phyloP scores from a whole-genome alignment of 2,113 vertebrate genomes.

The Entomyzon cyanotis region DNA sequence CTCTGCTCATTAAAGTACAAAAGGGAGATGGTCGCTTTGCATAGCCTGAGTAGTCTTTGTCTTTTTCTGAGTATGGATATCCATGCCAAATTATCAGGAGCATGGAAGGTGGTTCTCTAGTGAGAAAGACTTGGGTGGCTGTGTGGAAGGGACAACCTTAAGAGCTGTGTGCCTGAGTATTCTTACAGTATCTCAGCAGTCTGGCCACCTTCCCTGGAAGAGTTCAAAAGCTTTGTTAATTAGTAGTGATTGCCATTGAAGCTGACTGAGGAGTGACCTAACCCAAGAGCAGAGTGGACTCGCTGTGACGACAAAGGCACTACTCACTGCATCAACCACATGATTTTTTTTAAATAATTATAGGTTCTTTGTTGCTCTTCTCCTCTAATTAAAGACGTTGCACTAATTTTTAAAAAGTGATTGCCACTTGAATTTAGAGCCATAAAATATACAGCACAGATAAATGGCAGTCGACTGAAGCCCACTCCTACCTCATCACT shows the following conservation, averaged over 20 bases:
- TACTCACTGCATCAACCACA: neutral
- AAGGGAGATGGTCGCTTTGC: neutral
- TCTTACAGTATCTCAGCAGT: neutral
- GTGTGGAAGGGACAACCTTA: neutral
- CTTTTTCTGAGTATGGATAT: neutral
- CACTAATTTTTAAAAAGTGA: neutral
- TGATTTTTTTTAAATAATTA: neutral
- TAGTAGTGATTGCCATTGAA: conserved; percentile 9
- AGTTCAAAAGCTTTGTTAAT: conserved; percentile 33
- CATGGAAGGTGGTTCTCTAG: neutral
- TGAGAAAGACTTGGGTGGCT: neutral
- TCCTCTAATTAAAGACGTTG: conserved; percentile 36
- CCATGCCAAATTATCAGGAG: neutral
- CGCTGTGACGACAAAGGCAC: neutral
- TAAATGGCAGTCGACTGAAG: conserved; percentile 1
- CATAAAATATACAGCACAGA: neutral
- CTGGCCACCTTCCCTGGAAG: neutral
- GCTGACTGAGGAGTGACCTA: neutral
- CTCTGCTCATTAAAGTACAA: neutral
- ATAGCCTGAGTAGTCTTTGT: neutral
- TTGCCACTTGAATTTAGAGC: neutral
- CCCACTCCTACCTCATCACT: neutral
- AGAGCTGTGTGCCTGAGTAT: neutral
- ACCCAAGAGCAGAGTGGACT: neutral
- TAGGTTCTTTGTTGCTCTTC: neutral